Evolutionary conservation across 2,113 vertebrate species (phyloP), one percentile per base, ranked within the genome.

Genomic region (Actenoides lindsayi): DNA sequence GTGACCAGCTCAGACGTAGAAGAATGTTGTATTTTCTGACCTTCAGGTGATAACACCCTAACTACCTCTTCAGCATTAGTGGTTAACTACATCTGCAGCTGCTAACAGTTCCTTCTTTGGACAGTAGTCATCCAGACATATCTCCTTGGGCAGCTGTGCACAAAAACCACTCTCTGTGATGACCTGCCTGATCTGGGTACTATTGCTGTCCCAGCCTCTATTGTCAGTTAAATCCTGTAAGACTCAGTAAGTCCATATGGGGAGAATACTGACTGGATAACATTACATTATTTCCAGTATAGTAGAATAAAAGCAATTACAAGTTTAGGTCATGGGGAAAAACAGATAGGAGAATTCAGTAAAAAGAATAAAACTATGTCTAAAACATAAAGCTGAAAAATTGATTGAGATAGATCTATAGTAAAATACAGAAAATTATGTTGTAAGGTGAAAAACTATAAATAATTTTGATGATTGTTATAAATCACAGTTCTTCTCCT

Each of bases 101-200:
- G 21, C 23, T 87, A 77, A 21, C 17, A 73, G 11, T 33, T 76
- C 6, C 24, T 12, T 30, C 37, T 60, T 57, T 65, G 9, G 11
- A 16, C 1, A 0, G 4, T 1, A 64, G n/a, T 28, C 3, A 1
- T 74, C 13, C 28, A 93, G 8, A 19, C 73, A 2, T 18, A 33
- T 20, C 16, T 54, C 20, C 25, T 91, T n/a, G 28, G 48, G 50
- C 35, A 64, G 10, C 25, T 63, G 33, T 71, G 48, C 27, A 39
- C 30, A 44, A 41, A 74, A 30, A 30, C 0, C 2, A 27, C 35
- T 13, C 23, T 31, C 39, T 65, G 18, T 35, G 13, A n/a, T 69
- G 42, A 60, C 53, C 56, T 31, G 2, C 5, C n/a, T 77, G 24
- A 80, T 9, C 11, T 56, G 51, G n/a, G 8, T 75, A 16, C 7